phyloP scores from a whole-genome alignment of 2,113 vertebrate species.

The Xenus cinereus region DNA sequence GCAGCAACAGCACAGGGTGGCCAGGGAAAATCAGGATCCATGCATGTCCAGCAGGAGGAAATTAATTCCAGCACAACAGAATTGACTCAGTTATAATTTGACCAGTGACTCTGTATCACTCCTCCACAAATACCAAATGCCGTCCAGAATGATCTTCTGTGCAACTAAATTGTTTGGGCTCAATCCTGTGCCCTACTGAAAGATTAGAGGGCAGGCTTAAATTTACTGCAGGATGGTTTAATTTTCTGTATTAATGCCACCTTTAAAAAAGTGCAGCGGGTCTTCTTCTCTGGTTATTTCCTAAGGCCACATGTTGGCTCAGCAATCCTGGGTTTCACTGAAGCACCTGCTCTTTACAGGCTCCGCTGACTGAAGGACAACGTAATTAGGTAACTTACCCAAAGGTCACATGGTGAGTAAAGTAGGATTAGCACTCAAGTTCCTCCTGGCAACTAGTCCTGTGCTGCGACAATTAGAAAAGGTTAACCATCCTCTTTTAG shows the following conservation, averaged over 20 bases:
- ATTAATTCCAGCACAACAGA: background rate
- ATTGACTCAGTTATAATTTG: background rate
- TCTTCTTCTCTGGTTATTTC: slow-evolving; percentile 32
- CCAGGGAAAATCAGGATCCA: background rate
- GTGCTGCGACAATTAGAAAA: slow-evolving; percentile 57
- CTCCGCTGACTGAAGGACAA: slow-evolving; percentile 10
- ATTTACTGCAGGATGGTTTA: background rate
- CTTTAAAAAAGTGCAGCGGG: background rate
- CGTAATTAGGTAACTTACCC: slow-evolving; percentile 65
- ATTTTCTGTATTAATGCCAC: background rate
- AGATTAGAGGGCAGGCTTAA: background rate
- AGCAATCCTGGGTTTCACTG: background rate
- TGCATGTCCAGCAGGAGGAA: background rate
- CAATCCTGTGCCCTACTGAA: background rate
- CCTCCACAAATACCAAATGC: background rate
- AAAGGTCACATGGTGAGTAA: slow-evolving; percentile 63
- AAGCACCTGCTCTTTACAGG: slow-evolving; percentile 59
- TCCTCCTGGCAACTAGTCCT: slow-evolving; percentile 65
- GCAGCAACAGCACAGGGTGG: background rate
- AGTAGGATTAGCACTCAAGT: slow-evolving; percentile 59
- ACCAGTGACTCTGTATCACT: background rate
- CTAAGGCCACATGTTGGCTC: slow-evolving; percentile 23
- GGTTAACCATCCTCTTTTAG: slow-evolving; percentile 65
- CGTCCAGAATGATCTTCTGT: background rate
- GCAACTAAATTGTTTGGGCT: background rate